phyloP scores from a whole-genome alignment of 2,888 invertebrate species.

The Clistopyga incitator region DNA sequence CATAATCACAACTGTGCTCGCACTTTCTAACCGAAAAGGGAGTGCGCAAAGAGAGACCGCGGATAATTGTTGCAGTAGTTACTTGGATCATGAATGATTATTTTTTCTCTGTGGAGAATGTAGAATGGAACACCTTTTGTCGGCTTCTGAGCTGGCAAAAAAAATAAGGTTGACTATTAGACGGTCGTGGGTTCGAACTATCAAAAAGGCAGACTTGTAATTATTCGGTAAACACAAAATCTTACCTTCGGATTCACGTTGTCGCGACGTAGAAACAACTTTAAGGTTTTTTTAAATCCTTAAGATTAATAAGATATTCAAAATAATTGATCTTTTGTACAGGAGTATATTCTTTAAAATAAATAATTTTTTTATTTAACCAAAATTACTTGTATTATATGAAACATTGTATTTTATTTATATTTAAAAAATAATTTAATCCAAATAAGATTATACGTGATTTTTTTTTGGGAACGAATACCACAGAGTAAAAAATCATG shows the following conservation, averaged over 20 bases:
- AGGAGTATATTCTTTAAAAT: not conserved
- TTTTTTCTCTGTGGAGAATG: not conserved
- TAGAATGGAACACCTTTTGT: too few species aligned
- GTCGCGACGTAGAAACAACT: not conserved
- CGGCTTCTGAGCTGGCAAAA: not conserved
- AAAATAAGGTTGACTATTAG: not conserved
- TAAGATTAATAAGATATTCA: too few species aligned
- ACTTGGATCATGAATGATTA: not conserved
- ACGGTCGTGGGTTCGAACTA: not conserved
- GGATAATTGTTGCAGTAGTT: not conserved
- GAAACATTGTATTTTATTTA: too few species aligned
- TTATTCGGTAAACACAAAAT: not conserved
- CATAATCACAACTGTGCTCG: conserved; percentile 6
- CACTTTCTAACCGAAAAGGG: conserved; percentile 9
- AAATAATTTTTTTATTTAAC: not conserved
- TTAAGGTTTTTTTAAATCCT: not conserved
- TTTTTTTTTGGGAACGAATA: not conserved
- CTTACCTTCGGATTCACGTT: not conserved
- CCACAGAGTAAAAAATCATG: not conserved
- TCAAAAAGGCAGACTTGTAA: not conserved
- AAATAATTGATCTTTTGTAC: not conserved
- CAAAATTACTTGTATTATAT: too few species aligned
- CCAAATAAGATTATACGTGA: too few species aligned
- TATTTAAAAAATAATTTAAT: too few species aligned
- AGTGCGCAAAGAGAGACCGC: not conserved